phyloP scores from a whole-genome alignment of 2,113 vertebrate species.

The Panthera tigris region DNA sequence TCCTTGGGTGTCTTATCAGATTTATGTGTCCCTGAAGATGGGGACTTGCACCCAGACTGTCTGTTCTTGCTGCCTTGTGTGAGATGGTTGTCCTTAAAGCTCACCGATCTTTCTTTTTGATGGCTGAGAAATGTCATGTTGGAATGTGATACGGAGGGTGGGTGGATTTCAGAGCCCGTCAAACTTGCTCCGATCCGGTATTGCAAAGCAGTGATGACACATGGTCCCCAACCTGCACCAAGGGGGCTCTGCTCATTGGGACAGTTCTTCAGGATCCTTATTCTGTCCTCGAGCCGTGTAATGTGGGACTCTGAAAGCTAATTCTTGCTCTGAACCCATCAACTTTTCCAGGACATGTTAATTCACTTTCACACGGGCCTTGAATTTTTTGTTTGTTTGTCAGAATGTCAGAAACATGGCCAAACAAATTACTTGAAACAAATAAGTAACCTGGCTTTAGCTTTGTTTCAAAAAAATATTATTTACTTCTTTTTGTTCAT shows the following conservation, averaged over 20 bases:
- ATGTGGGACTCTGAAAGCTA: no score
- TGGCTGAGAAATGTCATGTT: neutral
- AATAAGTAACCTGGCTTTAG: neutral
- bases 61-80: neutral
- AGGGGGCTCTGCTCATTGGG: accelerated
- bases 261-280: no score
- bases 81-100: neutral
- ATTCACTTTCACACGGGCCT: accelerated
- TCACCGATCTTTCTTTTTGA: neutral
- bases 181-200: accelerated
- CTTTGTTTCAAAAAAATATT: neutral
- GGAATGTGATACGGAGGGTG: neutral
- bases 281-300: accelerated
- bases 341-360: accelerated
- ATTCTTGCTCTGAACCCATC: neutral
- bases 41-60: accelerated
- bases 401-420: neutral
- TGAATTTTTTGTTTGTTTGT: neutral
- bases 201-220: neutral
- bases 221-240: accelerated
- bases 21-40: neutral
- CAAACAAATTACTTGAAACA: neutral
- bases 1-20: no score
- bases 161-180: neutral
- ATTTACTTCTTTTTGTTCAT: neutral